Percentiles rank a stretch among this genome's conserved stretches.
Conservation (phyloP, 2,797 vertebrate species). For the Acanthurus lineatus region DNA sequence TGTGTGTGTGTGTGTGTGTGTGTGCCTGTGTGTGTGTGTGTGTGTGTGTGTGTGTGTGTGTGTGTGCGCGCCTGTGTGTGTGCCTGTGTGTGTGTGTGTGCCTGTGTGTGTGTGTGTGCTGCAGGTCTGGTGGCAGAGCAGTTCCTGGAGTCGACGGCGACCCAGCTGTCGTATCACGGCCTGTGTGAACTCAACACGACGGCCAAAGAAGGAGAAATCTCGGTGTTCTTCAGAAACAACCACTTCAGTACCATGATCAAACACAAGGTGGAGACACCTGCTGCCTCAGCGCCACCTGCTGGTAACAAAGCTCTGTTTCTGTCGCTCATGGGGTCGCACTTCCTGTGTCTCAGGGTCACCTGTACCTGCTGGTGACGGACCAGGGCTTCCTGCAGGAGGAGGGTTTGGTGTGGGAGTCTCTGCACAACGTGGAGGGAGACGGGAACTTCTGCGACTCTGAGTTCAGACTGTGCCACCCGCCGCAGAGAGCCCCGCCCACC, state of each 20-base stretch:
- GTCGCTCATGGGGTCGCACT: too few species aligned
- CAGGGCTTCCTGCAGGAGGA: conserved; percentile 96
- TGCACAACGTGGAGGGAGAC: conserved; percentile 95
- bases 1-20: neutral
- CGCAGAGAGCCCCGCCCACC: conserved; percentile 68
- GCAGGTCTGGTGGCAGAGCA: conserved; percentile 93
- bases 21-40: too few species aligned
- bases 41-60: neutral
- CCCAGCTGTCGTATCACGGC: conserved; percentile 94
- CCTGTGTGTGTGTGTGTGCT: neutral
- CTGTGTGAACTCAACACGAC: conserved; percentile 91
- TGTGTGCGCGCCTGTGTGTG: too few species aligned
- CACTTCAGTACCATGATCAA: conserved; percentile 97
- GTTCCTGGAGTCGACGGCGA: conserved; percentile 93
- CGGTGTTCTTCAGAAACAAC: conserved; percentile 97
- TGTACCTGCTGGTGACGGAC: conserved; percentile 96
- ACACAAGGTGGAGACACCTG: conserved; percentile 90
- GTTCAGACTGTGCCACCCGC: conserved; percentile 89
- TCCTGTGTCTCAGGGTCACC: conserved; percentile 85
- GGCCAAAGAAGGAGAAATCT: conserved; percentile 90
- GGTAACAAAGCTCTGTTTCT: too few species aligned
- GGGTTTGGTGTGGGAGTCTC: conserved; percentile 92
- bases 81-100: too few species aligned
- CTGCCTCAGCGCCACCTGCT: too few species aligned
- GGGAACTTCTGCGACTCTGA: conserved; percentile 94